phyloP scores from a whole-genome alignment of 2,888 invertebrate species.

The Drepanosiphum platanoidis region DNA sequence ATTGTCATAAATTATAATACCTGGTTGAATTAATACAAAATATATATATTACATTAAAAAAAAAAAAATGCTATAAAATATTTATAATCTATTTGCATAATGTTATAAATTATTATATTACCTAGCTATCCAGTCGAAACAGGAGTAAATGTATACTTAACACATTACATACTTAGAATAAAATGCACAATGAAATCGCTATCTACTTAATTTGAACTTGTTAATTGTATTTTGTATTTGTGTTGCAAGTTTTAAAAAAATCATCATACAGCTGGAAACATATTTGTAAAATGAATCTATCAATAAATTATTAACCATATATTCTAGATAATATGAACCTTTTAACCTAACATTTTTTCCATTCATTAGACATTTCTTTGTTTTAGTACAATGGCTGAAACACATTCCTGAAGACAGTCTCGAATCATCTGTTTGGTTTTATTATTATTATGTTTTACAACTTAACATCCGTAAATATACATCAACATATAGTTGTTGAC shows the following conservation, averaged over 20 bases:
- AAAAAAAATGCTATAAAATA: constrained; percentile 7
- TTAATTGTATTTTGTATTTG: constrained; percentile 14
- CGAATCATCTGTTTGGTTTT: no score
- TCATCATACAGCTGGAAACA: no score
- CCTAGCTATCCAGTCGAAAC: background rate
- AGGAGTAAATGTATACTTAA: constrained; percentile 10
- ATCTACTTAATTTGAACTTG: constrained; percentile 20
- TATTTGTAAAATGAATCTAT: no score
- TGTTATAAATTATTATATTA: constrained; percentile 25
- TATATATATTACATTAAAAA: constrained; percentile 8
- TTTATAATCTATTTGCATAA: background rate
- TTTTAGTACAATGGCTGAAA: no score
- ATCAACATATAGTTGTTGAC: no score
- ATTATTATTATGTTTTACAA: no score
- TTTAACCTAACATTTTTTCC: no score
- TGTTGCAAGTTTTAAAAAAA: background rate
- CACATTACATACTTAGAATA: constrained; percentile 37
- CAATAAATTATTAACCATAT: no score
- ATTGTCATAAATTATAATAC: constrained; percentile 30
- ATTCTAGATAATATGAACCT: no score
- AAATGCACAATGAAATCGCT: constrained; percentile 26
- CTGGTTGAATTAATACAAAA: constrained; percentile 31
- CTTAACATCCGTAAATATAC: no score
- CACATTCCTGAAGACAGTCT: no score
- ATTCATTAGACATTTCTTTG: no score